Conservation (phyloP, 2,797 vertebrate genomes). For the Eidolon dupreanum region DNA sequence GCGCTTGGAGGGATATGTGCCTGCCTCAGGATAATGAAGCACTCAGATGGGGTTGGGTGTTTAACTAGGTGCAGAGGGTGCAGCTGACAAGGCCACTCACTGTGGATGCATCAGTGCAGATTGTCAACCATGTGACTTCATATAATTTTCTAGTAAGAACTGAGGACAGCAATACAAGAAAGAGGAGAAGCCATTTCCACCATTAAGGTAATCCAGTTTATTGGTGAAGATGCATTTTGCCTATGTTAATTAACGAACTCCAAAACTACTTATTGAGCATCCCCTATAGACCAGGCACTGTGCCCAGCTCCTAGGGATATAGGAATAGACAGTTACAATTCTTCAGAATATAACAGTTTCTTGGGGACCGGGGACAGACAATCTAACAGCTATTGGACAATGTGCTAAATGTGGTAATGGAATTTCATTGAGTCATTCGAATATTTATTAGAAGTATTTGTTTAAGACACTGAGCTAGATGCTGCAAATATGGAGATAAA, state of each 20-base stretch:
- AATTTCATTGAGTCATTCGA: not conserved
- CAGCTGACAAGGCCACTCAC: not conserved
- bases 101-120: not conserved
- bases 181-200: not conserved
- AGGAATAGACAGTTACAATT: not conserved
- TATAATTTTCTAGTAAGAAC: not conserved
- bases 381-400: not conserved
- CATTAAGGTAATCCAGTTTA: not conserved
- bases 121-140: not conserved
- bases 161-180: not conserved
- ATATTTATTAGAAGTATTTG: constrained; percentile 40
- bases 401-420: not conserved
- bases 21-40: not conserved
- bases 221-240: not conserved
- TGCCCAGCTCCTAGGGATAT: not conserved
- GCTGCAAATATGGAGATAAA: not conserved
- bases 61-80: not conserved
- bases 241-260: constrained; percentile 14
- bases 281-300: not conserved
- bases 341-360: not conserved
- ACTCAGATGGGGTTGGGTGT: not conserved
- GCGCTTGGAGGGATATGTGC: not conserved
- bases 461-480: not conserved
- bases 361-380: not conserved
- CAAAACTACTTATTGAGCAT: not conserved